A percentile compares a stretch with the other conserved stretches of the same genome.
phyloP scores from a whole-genome alignment of 2,113 vertebrate genomes.

The Azemiops feae region DNA sequence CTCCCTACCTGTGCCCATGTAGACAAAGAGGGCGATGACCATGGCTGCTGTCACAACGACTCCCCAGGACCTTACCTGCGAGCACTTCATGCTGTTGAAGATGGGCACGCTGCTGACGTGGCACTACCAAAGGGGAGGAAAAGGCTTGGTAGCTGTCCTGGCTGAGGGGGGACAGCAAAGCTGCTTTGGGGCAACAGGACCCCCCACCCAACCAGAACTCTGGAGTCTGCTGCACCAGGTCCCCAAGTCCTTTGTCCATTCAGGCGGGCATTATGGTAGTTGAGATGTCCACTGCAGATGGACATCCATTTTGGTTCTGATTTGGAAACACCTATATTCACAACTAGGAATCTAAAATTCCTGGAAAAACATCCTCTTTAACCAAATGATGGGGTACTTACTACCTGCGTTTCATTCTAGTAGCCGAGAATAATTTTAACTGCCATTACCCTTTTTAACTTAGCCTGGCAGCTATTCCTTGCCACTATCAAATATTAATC shows the following conservation, averaged over 20 bases:
- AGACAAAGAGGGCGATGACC: slow-evolving; percentile 94
- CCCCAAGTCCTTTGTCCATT: background rate
- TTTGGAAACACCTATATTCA: background rate
- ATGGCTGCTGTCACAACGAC: slow-evolving; percentile 86
- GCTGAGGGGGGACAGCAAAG: background rate
- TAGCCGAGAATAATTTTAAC: background rate
- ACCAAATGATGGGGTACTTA: background rate
- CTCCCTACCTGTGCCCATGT: slow-evolving; percentile 87
- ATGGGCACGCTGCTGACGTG: slow-evolving; percentile 95
- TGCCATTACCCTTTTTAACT: too few relatives aligned
- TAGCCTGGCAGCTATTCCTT: background rate
- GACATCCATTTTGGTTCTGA: background rate
- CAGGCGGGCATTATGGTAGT: background rate
- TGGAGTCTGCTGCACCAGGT: background rate
- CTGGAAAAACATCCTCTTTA: background rate
- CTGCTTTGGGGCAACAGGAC: background rate
- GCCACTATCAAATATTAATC: background rate
- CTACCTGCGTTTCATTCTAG: background rate
- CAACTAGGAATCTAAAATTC: background rate
- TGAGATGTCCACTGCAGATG: background rate
- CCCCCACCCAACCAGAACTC: background rate
- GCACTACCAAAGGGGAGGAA: slow-evolving; percentile 73
- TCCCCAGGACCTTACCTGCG: slow-evolving; percentile 85
- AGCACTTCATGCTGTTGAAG: slow-evolving; percentile 91
- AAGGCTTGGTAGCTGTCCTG: background rate